A percentile compares a stretch with the other conserved stretches of the same genome.
Conservation (phyloP, 2,113 vertebrate species). For the Eira barbara region DNA sequence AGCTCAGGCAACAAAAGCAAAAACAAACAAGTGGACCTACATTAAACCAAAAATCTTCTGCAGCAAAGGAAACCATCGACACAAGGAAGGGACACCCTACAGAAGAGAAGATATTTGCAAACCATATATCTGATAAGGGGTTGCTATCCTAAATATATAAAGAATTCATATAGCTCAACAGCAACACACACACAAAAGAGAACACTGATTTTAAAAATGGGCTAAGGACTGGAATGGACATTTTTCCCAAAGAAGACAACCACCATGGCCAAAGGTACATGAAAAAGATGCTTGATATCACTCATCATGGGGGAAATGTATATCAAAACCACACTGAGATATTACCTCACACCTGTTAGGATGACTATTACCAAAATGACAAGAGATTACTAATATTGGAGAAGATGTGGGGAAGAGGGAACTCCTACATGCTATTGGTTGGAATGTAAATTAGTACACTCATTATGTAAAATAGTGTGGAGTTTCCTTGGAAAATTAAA, state of each 20-base stretch:
- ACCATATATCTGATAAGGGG: neutral
- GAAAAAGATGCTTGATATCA: neutral
- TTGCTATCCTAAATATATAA: neutral
- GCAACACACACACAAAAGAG: neutral
- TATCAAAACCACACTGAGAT: neutral
- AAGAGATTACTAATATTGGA: neutral
- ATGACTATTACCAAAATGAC: neutral
- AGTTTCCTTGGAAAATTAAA: neutral
- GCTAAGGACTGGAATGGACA: neutral
- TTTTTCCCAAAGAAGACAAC: neutral
- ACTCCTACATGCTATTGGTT: neutral
- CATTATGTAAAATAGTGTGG: neutral
- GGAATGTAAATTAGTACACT: neutral
- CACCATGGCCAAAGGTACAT: neutral
- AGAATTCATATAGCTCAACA: neutral
- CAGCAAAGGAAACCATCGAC: neutral
- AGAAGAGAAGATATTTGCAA: constrained; percentile 18
- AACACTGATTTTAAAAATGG: neutral
- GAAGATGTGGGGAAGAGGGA: neutral
- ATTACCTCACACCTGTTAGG: neutral
- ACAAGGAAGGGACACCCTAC: neutral
- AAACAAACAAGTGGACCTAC: neutral
- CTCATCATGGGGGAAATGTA: neutral
- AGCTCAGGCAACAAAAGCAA: neutral
- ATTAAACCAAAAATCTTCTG: neutral